Base-by-base conservation (phyloP, 2,113 vertebrate species). In the Anser brachyrhynchus region DNA sequence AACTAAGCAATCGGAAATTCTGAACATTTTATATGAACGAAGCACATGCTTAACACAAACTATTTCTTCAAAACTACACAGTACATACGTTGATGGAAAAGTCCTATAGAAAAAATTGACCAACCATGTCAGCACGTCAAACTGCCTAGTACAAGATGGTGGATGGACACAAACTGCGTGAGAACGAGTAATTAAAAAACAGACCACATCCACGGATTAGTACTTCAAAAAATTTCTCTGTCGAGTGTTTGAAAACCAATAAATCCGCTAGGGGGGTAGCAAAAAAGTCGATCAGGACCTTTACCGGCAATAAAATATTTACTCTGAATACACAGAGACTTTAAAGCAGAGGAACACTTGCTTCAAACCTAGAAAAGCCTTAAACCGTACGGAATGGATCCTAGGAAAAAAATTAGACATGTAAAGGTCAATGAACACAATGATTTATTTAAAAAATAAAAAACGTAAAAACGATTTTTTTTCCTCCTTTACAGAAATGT, bases 371-470 rank as follows among this genome's bases (percentile, higher is more conserved):
- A 98, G 91, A 95, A 92, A 98, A 95, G 95, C 95, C 89, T 95
- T 97, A 91, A 97, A 97, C 92, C 96, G 95, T 96, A 97, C 84
- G 95, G 96, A 97, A 97, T 97, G 92, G 94, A 96, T 97, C 97
- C 98, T 98, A 98, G 97, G 83, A 98, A 98, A 98, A 97, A 98
- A 98, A 97, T 97, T 98, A 98, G 98, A 98, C 98, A 75, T 98
- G 59, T 98, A 97, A 97, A 96, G 96, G 97, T 98, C 98, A 98
- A 97, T 97, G 97, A 98, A 98, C 98, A 98, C 98, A 98, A 98
- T 98, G 98, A 98, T 98, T 98, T 98, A 98, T 98, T 98, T 97
- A 97, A 98, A 98, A 98, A 98, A 98, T 98, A 98, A 98, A 98
- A 98, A 98, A 98, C 94, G 97, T 98, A 98, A 98, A 98, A 98